Evolutionary conservation across 2,797 vertebrate species (phyloP).

Genomic region (Ambastaia sidthimunki): DNA sequence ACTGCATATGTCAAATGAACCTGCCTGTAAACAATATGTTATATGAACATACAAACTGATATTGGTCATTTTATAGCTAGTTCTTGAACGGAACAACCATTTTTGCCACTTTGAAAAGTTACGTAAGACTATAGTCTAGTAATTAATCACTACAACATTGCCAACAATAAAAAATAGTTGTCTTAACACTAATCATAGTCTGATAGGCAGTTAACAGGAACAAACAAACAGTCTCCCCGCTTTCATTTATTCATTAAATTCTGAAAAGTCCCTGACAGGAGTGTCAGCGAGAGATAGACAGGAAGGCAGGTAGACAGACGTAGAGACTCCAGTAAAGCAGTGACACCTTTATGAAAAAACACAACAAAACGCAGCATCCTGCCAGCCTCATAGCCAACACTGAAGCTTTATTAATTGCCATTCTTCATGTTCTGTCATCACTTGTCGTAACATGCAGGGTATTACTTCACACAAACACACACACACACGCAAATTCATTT

Average conservation of each 20-base stretch:
- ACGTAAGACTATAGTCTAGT: no score
- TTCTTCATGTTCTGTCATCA: slow-evolving; percentile 34
- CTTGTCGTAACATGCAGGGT: slow-evolving; percentile 39
- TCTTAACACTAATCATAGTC: background rate
- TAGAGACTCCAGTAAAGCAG: slow-evolving; percentile 22
- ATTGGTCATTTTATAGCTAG: no score
- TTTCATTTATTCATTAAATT: slow-evolving; percentile 23
- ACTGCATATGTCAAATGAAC: no score
- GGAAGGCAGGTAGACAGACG: slow-evolving; percentile 2
- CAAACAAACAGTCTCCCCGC: background rate
- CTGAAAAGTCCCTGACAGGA: background rate
- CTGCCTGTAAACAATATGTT: no score
- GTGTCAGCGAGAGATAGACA: slow-evolving; percentile 13
- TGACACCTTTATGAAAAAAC: background rate
- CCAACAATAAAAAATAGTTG: no score
- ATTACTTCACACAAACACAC: slow-evolving; percentile 21
- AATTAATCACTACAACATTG: no score
- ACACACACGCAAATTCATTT: background rate
- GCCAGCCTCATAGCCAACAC: slow-evolving; percentile 50
- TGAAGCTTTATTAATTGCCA: slow-evolving; percentile 55
- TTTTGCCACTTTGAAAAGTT: no score
- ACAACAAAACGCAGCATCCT: slow-evolving; percentile 30
- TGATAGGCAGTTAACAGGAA: background rate
- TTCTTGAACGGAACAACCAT: no score
- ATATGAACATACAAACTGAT: no score